phyloP scores from a whole-genome alignment of 1,140 invertebrate species.

The Euwallacea fornicatus region DNA sequence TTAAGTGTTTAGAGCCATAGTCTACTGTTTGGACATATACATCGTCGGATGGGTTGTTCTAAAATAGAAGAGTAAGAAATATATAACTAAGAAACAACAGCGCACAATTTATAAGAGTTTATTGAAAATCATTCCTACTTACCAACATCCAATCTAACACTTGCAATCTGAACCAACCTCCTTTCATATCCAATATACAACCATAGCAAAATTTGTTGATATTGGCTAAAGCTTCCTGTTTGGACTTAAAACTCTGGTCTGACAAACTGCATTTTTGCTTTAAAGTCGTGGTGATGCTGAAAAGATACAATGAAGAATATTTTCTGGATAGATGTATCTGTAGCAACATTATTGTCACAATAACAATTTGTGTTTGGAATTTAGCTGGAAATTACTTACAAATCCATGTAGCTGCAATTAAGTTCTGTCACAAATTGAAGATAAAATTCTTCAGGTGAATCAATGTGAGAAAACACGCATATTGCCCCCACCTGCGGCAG shows the following conservation, averaged over 20 bases:
- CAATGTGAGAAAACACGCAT: conserved; percentile 26
- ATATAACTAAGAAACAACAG: neutral
- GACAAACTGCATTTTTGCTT: conserved; percentile 20
- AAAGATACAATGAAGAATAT: neutral
- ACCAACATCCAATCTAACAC: conserved; percentile 31
- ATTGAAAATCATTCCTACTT: neutral
- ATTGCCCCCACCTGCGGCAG: neutral
- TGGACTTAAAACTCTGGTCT: conserved; percentile 5
- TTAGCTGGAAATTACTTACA: conserved; percentile 18
- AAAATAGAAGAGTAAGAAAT: conserved; percentile 13
- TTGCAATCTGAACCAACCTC: conserved; percentile 19
- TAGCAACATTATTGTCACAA: neutral
- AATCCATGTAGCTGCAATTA: neutral
- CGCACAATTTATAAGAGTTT: too few relatives aligned
- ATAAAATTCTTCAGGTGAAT: conserved; percentile 28
- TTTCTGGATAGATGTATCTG: too few relatives aligned
- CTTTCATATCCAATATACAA: conserved; percentile 6
- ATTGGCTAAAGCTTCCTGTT: conserved; percentile 6
- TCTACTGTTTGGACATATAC: conserved; percentile 41
- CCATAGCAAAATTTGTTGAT: conserved; percentile 22
- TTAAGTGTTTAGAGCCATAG: conserved; percentile 36
- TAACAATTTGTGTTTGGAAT: neutral
- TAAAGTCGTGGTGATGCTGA: conserved; percentile 11
- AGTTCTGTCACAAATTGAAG: conserved; percentile 11
- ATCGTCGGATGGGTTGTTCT: conserved; percentile 26